These are phyloP conservation scores for Sialis lutaria DNA, from an alignment of 2,888 invertebrate genomes.

Conservation along the genomic window DNA sequence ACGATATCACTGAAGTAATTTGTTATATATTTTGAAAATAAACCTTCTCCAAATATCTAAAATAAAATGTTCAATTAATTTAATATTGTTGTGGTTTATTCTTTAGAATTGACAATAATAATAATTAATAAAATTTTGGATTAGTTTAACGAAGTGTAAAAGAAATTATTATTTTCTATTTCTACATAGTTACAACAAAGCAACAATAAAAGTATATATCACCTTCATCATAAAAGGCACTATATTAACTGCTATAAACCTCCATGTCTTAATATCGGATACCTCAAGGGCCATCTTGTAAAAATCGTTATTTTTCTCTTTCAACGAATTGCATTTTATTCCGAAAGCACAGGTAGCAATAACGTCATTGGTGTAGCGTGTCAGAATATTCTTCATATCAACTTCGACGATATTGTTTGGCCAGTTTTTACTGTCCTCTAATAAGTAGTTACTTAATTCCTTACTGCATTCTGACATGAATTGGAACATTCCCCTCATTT, in stretches of 20 bases:
- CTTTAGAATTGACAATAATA: not conserved
- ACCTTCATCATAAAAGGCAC: constrained; percentile 2
- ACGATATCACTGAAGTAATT: constrained; percentile 12
- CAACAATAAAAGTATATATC: too few relatives aligned
- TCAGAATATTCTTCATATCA: constrained; percentile 8
- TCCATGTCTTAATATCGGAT: not conserved
- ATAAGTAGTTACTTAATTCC: constrained; percentile 3
- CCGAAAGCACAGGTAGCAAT: constrained; percentile 10
- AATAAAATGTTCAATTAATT: not conserved
- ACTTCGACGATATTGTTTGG: not conserved
- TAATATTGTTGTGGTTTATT: not conserved
- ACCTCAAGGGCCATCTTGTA: constrained; percentile 9
- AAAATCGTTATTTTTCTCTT: constrained; percentile 16
- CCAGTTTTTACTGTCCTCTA: not conserved
- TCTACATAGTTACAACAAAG: too few relatives aligned
- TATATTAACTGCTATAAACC: not conserved
- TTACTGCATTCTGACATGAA: constrained; percentile 4
- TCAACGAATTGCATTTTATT: constrained; percentile 7
- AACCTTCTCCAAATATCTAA: constrained; percentile 8
- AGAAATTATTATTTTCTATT: too few relatives aligned
- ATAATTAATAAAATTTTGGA: too few relatives aligned
- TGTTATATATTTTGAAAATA: constrained; percentile 8
- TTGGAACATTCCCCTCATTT: constrained; percentile 7
- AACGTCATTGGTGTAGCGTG: constrained; percentile 10
- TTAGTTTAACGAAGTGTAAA: too few relatives aligned